A percentile compares a stretch with the other conserved stretches of the same genome.
Conservation (phyloP, 2,888 invertebrate genomes). For the Ceramica pisi region DNA sequence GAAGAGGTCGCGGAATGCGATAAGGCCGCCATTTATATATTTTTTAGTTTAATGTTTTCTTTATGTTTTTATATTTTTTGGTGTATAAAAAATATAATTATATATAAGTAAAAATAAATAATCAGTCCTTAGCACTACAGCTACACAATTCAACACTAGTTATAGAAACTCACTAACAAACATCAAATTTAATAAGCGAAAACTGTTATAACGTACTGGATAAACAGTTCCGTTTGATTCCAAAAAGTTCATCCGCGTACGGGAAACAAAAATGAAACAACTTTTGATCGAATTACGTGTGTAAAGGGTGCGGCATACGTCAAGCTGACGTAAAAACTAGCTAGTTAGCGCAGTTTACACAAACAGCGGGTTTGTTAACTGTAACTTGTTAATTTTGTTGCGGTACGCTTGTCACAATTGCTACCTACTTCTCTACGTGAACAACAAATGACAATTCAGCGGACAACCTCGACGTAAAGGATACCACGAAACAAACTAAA, state of each 20-base stretch:
- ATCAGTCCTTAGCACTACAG: background rate
- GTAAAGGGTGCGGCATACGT: conserved; percentile 70
- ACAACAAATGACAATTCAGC: conserved; percentile 64
- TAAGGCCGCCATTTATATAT: too few relatives aligned
- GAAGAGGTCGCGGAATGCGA: too few relatives aligned
- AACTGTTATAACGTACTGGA: conserved; percentile 11
- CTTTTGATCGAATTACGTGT: conserved; percentile 67
- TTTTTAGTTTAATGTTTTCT: too few relatives aligned
- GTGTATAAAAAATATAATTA: too few relatives aligned
- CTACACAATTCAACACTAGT: background rate
- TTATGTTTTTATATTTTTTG: too few relatives aligned
- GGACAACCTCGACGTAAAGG: conserved; percentile 47
- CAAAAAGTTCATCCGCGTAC: conserved; percentile 41
- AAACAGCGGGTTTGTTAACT: conserved; percentile 86
- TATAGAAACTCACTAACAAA: background rate
- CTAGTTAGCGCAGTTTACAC: conserved; percentile 87
- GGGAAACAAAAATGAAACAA: conserved; percentile 57
- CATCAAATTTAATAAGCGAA: conserved; percentile 5
- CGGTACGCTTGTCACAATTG: conserved; percentile 80
- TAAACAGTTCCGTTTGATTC: conserved; percentile 40
- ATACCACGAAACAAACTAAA: conserved; percentile 51
- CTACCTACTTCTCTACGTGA: conserved; percentile 71
- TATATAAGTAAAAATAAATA: too few relatives aligned
- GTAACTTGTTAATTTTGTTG: conserved; percentile 88
- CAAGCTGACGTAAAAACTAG: conserved; percentile 79